Evolutionary conservation across 2,888 invertebrate genomes (phyloP), one percentile per base, ranked within the genome.

Genomic region (Drosophila borborema): DNA sequence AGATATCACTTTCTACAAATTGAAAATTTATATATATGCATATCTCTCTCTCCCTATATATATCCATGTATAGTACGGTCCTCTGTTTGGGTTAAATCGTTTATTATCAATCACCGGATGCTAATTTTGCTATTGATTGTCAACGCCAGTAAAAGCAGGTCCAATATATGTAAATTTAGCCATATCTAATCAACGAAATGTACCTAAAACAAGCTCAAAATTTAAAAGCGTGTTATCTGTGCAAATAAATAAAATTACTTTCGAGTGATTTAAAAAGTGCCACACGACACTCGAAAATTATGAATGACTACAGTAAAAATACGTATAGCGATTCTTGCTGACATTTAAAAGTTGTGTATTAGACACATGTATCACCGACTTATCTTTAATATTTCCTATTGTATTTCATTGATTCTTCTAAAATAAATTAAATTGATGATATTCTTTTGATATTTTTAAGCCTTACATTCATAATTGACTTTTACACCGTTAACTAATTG

Each of bases 221-320:
- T 43, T 64, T 56, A 49, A 36, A 56, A 49, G 49, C 28, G 20
- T 61, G 16, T 31, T 65, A 65, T 65, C 67, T 51, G 28, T 28
- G 55, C 49, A 55, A 56, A 67, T 67, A 67, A 64, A 67, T 67
- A 56, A 56, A 56, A 49, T 43, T 49, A 43, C 56, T 56, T 31
- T 41, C 49, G 49, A 62, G 60, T 8, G 41, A n/a, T 41, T 41
- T n/a, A 3, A n/a, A n/a, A 16, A 16, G 2, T 74, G 64, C 56
- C 75, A 60, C 56, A 61, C 48, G 53, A 60, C 53, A 56, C 56
- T 60, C 31, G 7, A 18, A 31, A 46, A 8, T 36, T 10, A n/a
- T 34, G 43, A 59, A 59, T 73, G 62, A 66, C 58, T 40, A 55
- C 48, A 36, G 36, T 31, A 41, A 2, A 31, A 62, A 43, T 28